These are phyloP conservation scores for Darevskia nairensis DNA, from an alignment of 2,797 vertebrate genomes.

Conservation along the genomic window DNA sequence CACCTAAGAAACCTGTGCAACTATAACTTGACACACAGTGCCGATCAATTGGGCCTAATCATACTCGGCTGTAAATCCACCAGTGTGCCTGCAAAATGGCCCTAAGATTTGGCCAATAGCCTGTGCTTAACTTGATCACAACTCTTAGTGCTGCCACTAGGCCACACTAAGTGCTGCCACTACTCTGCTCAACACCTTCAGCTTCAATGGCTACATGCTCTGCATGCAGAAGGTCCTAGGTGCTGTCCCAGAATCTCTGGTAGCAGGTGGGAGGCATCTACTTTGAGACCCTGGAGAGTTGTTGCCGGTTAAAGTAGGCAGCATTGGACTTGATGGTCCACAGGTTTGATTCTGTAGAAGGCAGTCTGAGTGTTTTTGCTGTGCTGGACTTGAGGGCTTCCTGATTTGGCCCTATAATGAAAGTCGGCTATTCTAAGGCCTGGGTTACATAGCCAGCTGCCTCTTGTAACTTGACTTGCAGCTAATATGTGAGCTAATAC, in stretches of 20 bases:
- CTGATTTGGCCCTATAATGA: background rate
- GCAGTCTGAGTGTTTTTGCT: background rate
- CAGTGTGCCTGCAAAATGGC: background rate
- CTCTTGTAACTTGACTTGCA: background rate
- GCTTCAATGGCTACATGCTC: background rate
- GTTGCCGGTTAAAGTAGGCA: background rate
- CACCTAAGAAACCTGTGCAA: background rate
- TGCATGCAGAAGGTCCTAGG: too few relatives aligned
- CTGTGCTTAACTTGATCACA: background rate
- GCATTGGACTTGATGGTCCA: background rate
- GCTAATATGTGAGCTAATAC: background rate
- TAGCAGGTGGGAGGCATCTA: background rate
- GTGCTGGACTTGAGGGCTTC: background rate
- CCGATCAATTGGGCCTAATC: background rate
- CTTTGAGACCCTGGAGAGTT: background rate
- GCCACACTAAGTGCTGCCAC: background rate
- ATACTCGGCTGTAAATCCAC: background rate
- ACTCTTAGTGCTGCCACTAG: background rate
- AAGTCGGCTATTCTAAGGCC: background rate
- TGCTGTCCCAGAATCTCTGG: background rate
- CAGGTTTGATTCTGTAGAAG: background rate
- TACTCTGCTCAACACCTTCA: too few relatives aligned
- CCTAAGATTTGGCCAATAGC: background rate
- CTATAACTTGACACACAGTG: background rate
- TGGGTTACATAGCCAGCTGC: background rate